phyloP scores from a whole-genome alignment of 1,140 invertebrate genomes.

The Catajapyx aquilonaris region DNA sequence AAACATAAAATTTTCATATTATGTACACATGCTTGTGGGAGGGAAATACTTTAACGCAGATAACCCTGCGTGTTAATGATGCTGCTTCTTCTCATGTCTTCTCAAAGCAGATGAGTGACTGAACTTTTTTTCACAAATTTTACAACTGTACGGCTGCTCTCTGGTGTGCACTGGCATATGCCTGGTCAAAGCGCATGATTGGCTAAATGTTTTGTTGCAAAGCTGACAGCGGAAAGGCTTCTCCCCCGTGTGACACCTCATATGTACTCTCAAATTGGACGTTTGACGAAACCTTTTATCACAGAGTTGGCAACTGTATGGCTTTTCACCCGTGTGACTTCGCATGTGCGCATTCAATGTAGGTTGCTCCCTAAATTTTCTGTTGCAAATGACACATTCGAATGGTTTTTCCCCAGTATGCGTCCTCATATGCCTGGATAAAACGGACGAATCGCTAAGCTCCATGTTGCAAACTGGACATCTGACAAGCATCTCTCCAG shows the following conservation, averaged over 20 bases:
- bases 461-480: conserved; percentile 3
- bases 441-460: conserved; percentile 4
- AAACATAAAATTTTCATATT: too few relatives aligned
- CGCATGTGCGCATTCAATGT: conserved; percentile 8
- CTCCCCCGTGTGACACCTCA: conserved; percentile 11
- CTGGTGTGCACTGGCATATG: conserved; percentile 14
- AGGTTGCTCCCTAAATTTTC: neutral
- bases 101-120: conserved; percentile 25
- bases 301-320: conserved; percentile 15
- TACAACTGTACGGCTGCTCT: conserved; percentile 12
- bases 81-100: conserved; percentile 85
- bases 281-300: conserved; percentile 10
- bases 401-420: neutral
- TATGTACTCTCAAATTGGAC: conserved; percentile 7
- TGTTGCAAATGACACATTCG: conserved; percentile 4
- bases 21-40: too few relatives aligned
- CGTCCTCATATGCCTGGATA: neutral
- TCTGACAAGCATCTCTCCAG: neutral
- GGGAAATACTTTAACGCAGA: too few relatives aligned
- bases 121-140: conserved; percentile 9
- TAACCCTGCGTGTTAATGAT: too few relatives aligned
- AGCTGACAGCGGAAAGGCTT: conserved; percentile 13
- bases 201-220: conserved; percentile 14
- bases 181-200: conserved; percentile 12
- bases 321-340: conserved; percentile 13